Evolutionary conservation across 2,797 vertebrate genomes (phyloP), one percentile per base, ranked within the genome.

Genomic region (Sebastes steindachneri): DNA sequence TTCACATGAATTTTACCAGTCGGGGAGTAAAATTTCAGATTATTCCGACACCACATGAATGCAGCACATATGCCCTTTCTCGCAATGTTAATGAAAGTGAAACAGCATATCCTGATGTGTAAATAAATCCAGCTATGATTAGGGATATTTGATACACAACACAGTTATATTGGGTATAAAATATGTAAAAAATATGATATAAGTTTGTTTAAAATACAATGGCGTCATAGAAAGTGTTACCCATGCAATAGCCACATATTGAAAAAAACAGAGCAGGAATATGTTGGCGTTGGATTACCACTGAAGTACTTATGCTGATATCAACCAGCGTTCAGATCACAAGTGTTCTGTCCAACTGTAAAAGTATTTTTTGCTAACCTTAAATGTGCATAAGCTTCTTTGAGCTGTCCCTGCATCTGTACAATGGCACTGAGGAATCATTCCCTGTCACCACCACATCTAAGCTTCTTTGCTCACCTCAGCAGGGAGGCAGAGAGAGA

Each of bases 371-470:
- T 78, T 35, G 70, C 76, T 75, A 76, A 74, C 88, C 86, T 91
- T 90, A 88, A 92, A 92, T 80, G 79, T 79, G 73, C 82, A 87
- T 92, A 93, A 92, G 91, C 90, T 82, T 84, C 89, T 94, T 90
- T 87, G 78, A 93, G 88, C 80, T 77, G 84, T 84, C 81, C 80
- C 72, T 77, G 88, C 80, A 78, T 89, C 80, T 86, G 75, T 73
- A 79, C 80, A n/a, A 59, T 84, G 57, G 66, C 84, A 77, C 68
- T 58, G 81, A 84, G 71, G 81, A 85, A 87, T 88, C 80, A 17
- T 77, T 88, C 68, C 68, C 84, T 85, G 92, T 90, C 89, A 86
- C 86, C 87, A 83, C 79, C 87, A 83, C 79, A 88, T 91, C 89
- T 89, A 89, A 93, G 90, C 91, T 70, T 81, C 83, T 90, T 89